Evolutionary conservation across 2,888 invertebrate genomes (phyloP), one percentile per base, ranked within the genome.

Genomic region (Synergus umbraculus): DNA sequence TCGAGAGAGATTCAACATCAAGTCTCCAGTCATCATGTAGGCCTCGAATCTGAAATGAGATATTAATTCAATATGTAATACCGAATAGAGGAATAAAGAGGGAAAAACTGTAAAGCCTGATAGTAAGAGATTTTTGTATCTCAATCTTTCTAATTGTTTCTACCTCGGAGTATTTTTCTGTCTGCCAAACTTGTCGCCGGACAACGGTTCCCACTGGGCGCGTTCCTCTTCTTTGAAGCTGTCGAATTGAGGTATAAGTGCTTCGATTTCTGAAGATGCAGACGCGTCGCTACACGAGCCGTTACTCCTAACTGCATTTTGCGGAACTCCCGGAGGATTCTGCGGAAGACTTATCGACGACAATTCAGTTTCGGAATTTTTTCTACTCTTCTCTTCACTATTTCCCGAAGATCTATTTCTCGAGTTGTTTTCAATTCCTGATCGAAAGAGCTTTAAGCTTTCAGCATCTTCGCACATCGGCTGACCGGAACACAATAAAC

Each of bases 1-100:
- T 87, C 97, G 94, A 82, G 98, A 97, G 86, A 98, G 95, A 93
- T 98, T 98, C 87, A 98, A 95, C 92, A 98, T 98, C 90, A 98
- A 95, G 93, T 98, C 98, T 67, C 98, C 98, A 46, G 98, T 98
- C 98, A 98, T 98, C 96, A 98, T 97, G 94, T 97, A 98, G 79
- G 98, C 97, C 93, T 98, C 98, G 93, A 97, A 97, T 92, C 97
- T 96, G 78, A 91, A 81, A 86, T 44, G 9, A 18, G 3, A 58
- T 58, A 49, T 37, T 37, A 37, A 37, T 37, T 37, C 5, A 37
- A 37, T 7, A 29, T 29, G 29, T 29, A 37, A 37, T 37, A 37
- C 37, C 37, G 0, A 37, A 5, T 37, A 37, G 37, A 37, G 29
- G 29, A 29, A 29, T 29, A 37, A 37, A 37, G 0, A 37, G 37